Evolutionary conservation across 2,113 vertebrate genomes (phyloP).

Genomic region (Nymphicus hollandicus): DNA sequence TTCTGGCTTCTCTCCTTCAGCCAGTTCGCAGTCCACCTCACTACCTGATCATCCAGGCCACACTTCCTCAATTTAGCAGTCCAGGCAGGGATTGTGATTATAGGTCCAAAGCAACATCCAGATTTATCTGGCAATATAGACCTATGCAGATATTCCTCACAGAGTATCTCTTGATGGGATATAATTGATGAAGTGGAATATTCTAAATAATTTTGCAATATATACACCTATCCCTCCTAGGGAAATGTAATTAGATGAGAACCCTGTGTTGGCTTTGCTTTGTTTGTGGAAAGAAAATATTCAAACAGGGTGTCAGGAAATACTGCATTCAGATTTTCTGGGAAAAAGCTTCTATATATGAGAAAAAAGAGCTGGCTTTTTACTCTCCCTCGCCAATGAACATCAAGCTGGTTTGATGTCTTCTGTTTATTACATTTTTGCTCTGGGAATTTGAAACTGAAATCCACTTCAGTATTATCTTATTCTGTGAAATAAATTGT

Average conservation of each 20-base stretch:
- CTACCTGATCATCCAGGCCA: too few species aligned
- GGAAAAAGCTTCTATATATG: background rate
- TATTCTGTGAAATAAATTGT: conserved; percentile 34
- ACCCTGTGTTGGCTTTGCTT: background rate
- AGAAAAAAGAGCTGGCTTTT: background rate
- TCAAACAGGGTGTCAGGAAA: background rate
- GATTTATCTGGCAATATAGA: background rate
- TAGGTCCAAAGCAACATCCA: background rate
- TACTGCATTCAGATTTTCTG: background rate
- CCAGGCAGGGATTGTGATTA: background rate
- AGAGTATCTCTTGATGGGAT: background rate
- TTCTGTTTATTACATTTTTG: background rate
- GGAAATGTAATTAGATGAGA: background rate
- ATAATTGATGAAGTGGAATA: background rate
- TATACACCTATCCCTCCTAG: background rate
- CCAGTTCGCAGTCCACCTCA: too few species aligned
- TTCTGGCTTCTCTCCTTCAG: too few species aligned
- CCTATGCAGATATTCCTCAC: background rate
- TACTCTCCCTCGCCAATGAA: background rate
- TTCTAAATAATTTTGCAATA: background rate
- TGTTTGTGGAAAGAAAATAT: background rate
- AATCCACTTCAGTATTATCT: conserved; percentile 44
- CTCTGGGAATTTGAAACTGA: conserved; percentile 6
- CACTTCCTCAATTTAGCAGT: too few species aligned
- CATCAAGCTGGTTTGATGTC: background rate